Evolutionary conservation across 1,140 invertebrate genomes (phyloP), one percentile per base, ranked within the genome.

Genomic region (Heliconius melpomene): DNA sequence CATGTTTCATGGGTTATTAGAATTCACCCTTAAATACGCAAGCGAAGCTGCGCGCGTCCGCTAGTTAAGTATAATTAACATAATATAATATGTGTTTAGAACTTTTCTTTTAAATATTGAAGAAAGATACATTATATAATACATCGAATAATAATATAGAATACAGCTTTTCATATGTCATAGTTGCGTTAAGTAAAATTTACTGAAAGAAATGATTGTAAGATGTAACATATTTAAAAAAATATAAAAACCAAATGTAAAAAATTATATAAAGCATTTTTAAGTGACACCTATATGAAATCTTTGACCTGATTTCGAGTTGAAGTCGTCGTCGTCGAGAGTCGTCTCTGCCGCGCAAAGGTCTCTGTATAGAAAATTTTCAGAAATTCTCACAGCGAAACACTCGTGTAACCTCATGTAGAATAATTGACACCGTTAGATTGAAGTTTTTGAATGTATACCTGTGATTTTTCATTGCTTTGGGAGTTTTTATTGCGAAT

Each of bases 321-420:
- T 29, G 13, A 66, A 29, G 23, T 66, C n/a, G 60, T 66, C 60
- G n/a, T n/a, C n/a, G n/a, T n/a, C n/a, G n/a, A n/a, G n/a, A n/a
- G n/a, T n/a, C n/a, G 60, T 66, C 60, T 29, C 60, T 23, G 60
- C 3, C 60, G 60, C 60, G 60, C 8, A 66, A 66, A 66, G 60
- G 60, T 11, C 26, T 29, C 60, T 66, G 3, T 29, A 16, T 66
- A 16, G 60, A 66, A 66, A 60, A 29, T 66, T 66, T 66, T 66
- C 60, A 66, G 60, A 66, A 66, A 66, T 66, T 66, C 60, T 66
- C 60, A 66, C 23, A 66, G 60, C 11, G 3, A 66, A 29, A 66
- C 29, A 16, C 60, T 29, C 60, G 26, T 66, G 11, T 26, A 66
- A 66, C 60, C 60, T 66, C 60, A 66, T 66, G 60, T 66, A 29